A percentile compares a stretch with the other conserved stretches of the same genome.
Conservation (phyloP, 2,797 vertebrate species). For the Pseudochaenichthys georgianus region DNA sequence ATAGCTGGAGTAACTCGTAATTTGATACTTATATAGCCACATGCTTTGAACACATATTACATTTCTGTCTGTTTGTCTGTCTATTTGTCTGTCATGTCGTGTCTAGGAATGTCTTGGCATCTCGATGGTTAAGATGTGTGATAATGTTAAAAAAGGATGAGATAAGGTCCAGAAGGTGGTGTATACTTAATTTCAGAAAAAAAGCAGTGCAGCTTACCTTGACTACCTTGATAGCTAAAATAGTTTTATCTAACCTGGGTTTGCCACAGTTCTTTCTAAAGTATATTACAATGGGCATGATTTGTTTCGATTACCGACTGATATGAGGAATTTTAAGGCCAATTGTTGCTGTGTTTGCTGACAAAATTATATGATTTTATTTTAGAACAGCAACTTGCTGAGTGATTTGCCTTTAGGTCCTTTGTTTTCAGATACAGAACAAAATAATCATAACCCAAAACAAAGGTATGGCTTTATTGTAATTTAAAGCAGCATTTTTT, state of each 20-base stretch:
- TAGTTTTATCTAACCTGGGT: too few relatives aligned
- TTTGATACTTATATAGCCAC: not conserved
- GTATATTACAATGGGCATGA: too few relatives aligned
- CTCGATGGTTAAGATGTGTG: not conserved
- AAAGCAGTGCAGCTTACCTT: not conserved
- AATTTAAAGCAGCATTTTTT: not conserved
- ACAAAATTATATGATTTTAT: not conserved
- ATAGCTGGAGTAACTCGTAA: not conserved
- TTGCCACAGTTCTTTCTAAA: too few relatives aligned
- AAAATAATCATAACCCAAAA: not conserved
- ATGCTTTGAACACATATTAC: not conserved
- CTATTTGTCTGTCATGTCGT: not conserved
- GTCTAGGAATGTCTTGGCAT: too few relatives aligned
- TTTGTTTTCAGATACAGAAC: too few relatives aligned
- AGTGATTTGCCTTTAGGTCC: too few relatives aligned
- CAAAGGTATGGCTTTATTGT: not conserved
- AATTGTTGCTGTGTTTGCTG: not conserved
- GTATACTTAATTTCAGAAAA: not conserved
- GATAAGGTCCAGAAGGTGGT: not conserved
- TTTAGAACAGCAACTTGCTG: not conserved
- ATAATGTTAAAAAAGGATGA: not conserved
- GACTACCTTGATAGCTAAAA: too few relatives aligned
- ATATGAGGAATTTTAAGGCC: too few relatives aligned
- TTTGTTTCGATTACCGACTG: too few relatives aligned
- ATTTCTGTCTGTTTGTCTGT: not conserved